Evolutionary conservation across 1,140 invertebrate species (phyloP).

Genomic region (Diploscapter pachys): DNA sequence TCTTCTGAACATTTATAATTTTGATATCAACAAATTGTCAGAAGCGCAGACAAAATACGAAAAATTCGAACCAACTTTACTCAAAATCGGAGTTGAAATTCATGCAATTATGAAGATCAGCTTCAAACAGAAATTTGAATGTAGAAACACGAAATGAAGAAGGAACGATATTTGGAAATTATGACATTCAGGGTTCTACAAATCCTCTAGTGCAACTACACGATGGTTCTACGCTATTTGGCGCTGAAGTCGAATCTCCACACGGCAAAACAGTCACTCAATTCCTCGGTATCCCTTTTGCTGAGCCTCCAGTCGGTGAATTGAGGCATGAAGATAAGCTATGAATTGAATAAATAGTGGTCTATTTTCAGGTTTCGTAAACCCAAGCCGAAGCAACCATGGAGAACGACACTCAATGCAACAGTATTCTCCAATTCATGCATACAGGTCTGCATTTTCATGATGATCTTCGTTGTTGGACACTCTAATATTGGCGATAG

Average conservation of each 20-base stretch:
- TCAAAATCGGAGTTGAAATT: no score
- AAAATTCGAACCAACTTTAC: no score
- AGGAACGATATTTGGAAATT: no score
- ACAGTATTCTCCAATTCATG: constrained; percentile 81
- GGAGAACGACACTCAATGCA: constrained; percentile 63
- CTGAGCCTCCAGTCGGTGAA: constrained; percentile 57
- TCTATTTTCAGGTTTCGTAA: constrained; percentile 51
- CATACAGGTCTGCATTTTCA: constrained; percentile 67
- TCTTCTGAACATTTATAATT: no score
- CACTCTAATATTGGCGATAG: not conserved
- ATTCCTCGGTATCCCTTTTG: constrained; percentile 59
- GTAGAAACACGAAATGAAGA: no score
- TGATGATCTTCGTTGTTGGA: not conserved
- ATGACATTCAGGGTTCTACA: no score
- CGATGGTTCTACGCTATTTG: constrained; percentile 56
- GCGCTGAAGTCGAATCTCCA: constrained; percentile 37
- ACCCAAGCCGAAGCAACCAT: constrained; percentile 53
- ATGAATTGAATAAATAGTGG: not conserved
- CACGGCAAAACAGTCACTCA: constrained; percentile 52
- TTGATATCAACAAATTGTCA: no score
- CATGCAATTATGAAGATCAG: no score
- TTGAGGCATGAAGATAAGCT: constrained; percentile 17
- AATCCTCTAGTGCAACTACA: constrained; percentile 41
- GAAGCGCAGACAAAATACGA: no score
- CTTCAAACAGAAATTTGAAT: no score